phyloP scores from a whole-genome alignment of 2,797 vertebrate genomes.

The Knipowitschia caucasica region DNA sequence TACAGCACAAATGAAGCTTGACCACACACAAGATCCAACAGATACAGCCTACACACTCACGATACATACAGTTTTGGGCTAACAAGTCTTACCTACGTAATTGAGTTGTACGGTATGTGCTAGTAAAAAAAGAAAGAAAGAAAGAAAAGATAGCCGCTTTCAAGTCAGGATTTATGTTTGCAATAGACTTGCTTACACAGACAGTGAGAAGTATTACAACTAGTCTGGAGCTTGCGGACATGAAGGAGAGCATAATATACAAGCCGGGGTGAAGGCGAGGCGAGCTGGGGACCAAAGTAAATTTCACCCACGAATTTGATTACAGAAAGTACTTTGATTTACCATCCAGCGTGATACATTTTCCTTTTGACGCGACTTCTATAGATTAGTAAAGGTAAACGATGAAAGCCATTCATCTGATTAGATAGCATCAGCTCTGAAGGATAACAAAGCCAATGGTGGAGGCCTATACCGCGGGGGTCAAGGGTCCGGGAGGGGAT shows the following conservation, averaged over 20 bases:
- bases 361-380: constrained; percentile 10
- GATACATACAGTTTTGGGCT: constrained; percentile 18
- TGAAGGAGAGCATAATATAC: constrained; percentile 59
- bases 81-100: constrained; percentile 7
- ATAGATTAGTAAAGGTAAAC: constrained; percentile 1
- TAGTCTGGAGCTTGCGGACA: constrained; percentile 48
- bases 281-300: constrained; percentile 21
- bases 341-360: constrained; percentile 12
- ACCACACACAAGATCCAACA: constrained; percentile 41
- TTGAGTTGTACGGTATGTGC: constrained; percentile 19
- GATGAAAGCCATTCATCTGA: constrained; percentile 22
- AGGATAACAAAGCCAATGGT: constrained; percentile 41
- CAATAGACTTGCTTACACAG: constrained; percentile 23
- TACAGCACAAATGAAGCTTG: constrained; percentile 34
- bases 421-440: constrained; percentile 48
- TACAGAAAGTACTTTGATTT: constrained; percentile 7
- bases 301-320: constrained; percentile 18
- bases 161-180: constrained; percentile 49
- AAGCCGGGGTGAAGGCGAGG: constrained; percentile 44
- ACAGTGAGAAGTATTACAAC: constrained; percentile 40
- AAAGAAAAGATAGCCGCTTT: constrained; percentile 28
- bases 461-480: constrained; percentile 35
- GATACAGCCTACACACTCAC: constrained; percentile 16
- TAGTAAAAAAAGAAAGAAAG: constrained; percentile 26
- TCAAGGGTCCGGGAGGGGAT: constrained; percentile 54